Evolutionary conservation across 2,113 vertebrate genomes (phyloP), one percentile per base, ranked within the genome.

Genomic region (Calonectris borealis): DNA sequence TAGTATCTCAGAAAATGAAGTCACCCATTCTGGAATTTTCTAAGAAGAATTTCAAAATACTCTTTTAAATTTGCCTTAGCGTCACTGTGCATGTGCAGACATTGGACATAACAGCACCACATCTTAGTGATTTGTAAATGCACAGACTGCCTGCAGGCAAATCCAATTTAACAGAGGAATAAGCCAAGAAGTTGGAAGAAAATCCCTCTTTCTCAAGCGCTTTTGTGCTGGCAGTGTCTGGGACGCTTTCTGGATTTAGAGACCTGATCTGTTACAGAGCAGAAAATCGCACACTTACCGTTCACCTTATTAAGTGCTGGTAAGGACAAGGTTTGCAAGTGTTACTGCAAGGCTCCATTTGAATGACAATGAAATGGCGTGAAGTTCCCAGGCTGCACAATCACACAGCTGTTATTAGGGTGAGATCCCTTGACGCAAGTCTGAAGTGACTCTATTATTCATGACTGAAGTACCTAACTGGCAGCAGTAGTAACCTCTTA

Each of bases 171-270:
- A 17, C 46, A 7, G 42, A 13, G 32, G 27, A 29, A 20, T 10
- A 58, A 79, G 3, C 42, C 36, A 51, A 58, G 36, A 52, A n/a
- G 2, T 11, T 24, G 36, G 4, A n/a, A 38, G 26, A 65, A 62
- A 83, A 78, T 1, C 11, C 3, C 36, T 49, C 1, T 22, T 92
- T 48, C 36, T 57, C 26, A 8, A 1, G 1, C 1, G 2, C 3
- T 79, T 44, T 66, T 38, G 8, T 7, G 11, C 75, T 54, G 36
- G 16, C 15, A 32, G 13, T 9, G 8, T 6, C 29, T 38, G 54
- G 27, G 10, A 31, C 3, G 6, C 7, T 58, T 26, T 55, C 38
- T 31, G 17, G 32, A 6, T 42, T 54, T 61, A 44, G 49, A 57
- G 31, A 32, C 3, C 4, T 7, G 22, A n/a, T 16, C 20, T 48